phyloP scores from a whole-genome alignment of 1,140 invertebrate genomes.

The Drosophila sp. region DNA sequence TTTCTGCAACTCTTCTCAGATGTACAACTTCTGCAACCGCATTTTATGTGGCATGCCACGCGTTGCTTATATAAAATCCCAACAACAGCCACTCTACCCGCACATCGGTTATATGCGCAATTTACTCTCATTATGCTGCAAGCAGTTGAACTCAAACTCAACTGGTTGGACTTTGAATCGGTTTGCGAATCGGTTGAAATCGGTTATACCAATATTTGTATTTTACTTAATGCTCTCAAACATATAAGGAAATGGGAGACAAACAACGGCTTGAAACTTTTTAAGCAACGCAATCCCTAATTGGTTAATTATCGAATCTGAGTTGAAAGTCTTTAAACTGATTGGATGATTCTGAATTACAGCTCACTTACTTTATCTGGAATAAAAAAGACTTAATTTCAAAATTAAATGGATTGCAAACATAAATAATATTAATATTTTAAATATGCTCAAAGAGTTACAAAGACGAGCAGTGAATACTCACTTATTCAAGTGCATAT shows the following conservation, averaged over 20 bases:
- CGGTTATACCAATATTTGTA: too few species aligned
- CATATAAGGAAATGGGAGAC: not conserved
- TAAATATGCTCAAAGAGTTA: not conserved
- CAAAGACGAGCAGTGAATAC: not conserved
- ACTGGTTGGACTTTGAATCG: not conserved
- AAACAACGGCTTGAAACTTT: too few species aligned
- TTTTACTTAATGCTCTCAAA: too few species aligned
- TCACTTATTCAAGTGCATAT: conserved; percentile 10
- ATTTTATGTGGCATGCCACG: conserved; percentile 47
- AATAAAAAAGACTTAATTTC: not conserved
- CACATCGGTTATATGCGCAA: conserved; percentile 9
- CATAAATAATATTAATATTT: not conserved
- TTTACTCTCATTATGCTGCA: not conserved
- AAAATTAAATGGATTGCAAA: not conserved
- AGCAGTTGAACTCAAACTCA: not conserved
- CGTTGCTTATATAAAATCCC: conserved; percentile 36
- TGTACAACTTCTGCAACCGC: conserved; percentile 33
- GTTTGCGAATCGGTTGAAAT: not conserved
- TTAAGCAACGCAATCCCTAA: too few species aligned
- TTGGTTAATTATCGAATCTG: too few species aligned
- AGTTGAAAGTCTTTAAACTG: too few species aligned
- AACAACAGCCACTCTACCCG: not conserved
- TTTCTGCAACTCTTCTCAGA: not conserved
- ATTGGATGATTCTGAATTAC: too few species aligned
- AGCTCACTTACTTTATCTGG: too few species aligned